These are phyloP conservation scores for Cylindroiulus punctatus DNA, from an alignment of 2,888 invertebrate species.

Conservation along the genomic window DNA sequence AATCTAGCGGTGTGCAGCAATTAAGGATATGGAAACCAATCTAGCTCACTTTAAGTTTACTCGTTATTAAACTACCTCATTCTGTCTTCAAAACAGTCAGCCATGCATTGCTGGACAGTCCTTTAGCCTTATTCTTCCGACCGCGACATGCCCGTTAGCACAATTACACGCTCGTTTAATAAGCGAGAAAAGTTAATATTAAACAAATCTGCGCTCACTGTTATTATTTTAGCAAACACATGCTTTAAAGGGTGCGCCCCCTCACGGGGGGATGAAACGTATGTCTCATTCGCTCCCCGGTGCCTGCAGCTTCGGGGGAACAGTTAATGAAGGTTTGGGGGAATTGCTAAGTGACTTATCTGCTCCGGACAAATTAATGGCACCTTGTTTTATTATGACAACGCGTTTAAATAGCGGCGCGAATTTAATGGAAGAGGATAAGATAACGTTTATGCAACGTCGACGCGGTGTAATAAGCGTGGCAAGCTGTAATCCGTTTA, in stretches of 20 bases:
- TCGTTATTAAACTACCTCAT: no score
- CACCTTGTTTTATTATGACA: conserved; percentile 50
- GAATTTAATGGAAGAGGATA: conserved; percentile 38
- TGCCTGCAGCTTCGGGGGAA: conserved; percentile 20
- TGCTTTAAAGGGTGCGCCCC: conserved; percentile 16
- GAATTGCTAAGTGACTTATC: conserved; percentile 51
- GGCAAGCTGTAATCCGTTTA: conserved; percentile 42
- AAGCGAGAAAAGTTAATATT: conserved; percentile 2
- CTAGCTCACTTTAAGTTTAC: no score
- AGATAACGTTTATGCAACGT: conserved; percentile 29
- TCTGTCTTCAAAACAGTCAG: no score
- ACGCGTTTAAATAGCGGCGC: conserved; percentile 40
- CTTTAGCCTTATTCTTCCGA: background rate
- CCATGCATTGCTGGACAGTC: background rate
- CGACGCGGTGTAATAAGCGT: conserved; percentile 2
- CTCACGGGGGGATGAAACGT: background rate
- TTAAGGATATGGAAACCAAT: no score
- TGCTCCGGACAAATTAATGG: conserved; percentile 52
- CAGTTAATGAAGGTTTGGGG: conserved; percentile 34
- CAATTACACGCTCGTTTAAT: background rate
- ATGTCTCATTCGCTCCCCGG: conserved; percentile 9
- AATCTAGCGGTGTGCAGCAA: no score
- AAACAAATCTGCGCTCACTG: background rate
- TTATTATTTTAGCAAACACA: background rate
- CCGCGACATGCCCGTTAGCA: background rate